Conservation (phyloP, 2,888 invertebrate genomes). For the Scaptomyza flava region DNA sequence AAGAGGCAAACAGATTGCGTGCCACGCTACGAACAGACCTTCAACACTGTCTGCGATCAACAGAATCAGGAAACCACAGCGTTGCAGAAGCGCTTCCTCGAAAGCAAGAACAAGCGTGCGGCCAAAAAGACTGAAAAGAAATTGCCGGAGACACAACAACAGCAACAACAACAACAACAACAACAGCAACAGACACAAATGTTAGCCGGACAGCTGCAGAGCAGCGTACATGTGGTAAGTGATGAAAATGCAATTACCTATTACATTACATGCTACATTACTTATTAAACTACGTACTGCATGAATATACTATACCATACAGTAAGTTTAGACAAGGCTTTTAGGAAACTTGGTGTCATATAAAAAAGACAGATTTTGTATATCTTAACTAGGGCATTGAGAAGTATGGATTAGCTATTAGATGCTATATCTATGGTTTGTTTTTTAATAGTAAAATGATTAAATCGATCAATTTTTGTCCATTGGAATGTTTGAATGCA, state of each 20-base stretch:
- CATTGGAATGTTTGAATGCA: too few relatives aligned
- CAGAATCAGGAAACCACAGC: conserved; percentile 95
- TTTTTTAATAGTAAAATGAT: too few relatives aligned
- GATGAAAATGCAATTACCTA: neutral
- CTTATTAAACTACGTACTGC: neutral
- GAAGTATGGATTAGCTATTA: too few relatives aligned
- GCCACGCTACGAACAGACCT: conserved; percentile 94
- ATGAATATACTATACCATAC: too few relatives aligned
- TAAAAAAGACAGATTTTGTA: too few relatives aligned
- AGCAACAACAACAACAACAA: conserved; percentile 35
- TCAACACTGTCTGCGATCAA: conserved; percentile 94
- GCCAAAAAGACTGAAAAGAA: conserved; percentile 92
- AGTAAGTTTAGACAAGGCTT: too few relatives aligned
- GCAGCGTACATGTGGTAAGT: conserved; percentile 91
- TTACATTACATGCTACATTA: neutral
- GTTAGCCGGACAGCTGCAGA: conserved; percentile 86
- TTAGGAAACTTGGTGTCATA: too few relatives aligned
- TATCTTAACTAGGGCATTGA: too few relatives aligned
- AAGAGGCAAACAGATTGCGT: conserved; percentile 93
- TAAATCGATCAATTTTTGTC: too few relatives aligned
- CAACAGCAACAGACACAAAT: conserved; percentile 69
- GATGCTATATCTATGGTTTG: too few relatives aligned
- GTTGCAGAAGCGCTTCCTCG: conserved; percentile 94
- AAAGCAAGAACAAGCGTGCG: conserved; percentile 95
- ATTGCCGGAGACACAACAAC: conserved; percentile 70